These are phyloP conservation scores for Podarcis muralis DNA, from an alignment of 2,113 vertebrate genomes.

Conservation along the genomic window DNA sequence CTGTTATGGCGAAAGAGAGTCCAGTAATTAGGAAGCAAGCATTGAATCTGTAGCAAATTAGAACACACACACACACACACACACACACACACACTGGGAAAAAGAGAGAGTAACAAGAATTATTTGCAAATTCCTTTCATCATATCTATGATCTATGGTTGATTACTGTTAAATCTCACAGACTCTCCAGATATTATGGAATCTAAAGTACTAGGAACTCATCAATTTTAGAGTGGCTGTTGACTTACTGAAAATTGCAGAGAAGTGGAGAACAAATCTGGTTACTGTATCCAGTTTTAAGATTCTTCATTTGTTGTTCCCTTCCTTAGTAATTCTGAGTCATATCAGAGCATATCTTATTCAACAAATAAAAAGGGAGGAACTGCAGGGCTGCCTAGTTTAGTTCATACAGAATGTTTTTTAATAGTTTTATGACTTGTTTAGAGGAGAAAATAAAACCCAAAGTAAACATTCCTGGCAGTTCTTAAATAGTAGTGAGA, in stretches of 20 bases:
- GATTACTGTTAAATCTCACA: conserved; percentile 7
- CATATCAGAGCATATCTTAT: not conserved
- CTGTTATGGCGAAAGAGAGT: not conserved
- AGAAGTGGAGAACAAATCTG: not conserved
- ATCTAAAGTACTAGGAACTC: conserved; percentile 3
- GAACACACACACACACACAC: not conserved
- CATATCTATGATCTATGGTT: not conserved
- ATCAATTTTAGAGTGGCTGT: conserved; percentile 8
- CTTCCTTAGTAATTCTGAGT: not conserved
- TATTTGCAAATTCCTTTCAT: not conserved
- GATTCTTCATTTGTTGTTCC: not conserved
- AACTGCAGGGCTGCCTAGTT: not conserved
- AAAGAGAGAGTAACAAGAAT: not conserved
- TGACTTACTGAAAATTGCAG: conserved; percentile 3
- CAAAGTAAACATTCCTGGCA: not conserved
- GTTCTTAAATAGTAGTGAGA: not conserved
- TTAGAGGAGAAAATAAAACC: not conserved
- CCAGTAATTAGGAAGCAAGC: not conserved
- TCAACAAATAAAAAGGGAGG: not conserved
- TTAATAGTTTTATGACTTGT: not conserved
- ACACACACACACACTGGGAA: not conserved
- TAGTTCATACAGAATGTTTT: not conserved
- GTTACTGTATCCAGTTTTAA: not conserved
- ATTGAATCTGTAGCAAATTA: not conserved
- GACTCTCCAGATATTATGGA: conserved; percentile 4